These are phyloP conservation scores for Lumbricus terrestris DNA, from an alignment of 2,888 invertebrate genomes.

Conservation along the genomic window DNA sequence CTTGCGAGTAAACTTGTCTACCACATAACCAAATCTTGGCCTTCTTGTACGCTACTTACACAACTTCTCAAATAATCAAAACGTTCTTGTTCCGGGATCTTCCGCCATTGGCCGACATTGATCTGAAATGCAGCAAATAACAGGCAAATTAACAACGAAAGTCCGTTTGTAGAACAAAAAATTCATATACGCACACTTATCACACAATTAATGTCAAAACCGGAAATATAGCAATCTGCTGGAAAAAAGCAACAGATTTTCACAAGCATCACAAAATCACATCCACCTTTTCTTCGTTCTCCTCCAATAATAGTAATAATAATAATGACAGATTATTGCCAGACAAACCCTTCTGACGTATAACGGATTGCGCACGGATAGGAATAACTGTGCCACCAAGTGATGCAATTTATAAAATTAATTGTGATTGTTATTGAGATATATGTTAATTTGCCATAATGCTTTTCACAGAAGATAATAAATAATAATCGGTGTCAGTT, in stretches of 20 bases:
- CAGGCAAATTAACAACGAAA: not conserved
- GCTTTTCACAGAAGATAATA: too few relatives aligned
- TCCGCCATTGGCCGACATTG: not conserved
- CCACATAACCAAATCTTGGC: conserved; percentile 7
- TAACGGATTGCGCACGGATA: too few relatives aligned
- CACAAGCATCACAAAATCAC: not conserved
- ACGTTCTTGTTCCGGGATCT: not conserved
- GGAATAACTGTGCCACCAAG: too few relatives aligned
- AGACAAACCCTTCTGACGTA: too few relatives aligned
- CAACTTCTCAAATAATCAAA: not conserved
- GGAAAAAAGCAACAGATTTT: not conserved
- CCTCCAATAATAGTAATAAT: too few relatives aligned
- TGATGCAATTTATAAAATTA: too few relatives aligned
- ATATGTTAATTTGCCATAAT: too few relatives aligned
- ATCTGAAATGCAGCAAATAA: not conserved
- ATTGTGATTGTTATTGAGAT: too few relatives aligned
- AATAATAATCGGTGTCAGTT: too few relatives aligned
- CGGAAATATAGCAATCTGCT: not conserved
- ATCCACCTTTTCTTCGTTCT: not conserved
- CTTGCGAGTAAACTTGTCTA: not conserved
- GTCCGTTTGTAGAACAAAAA: not conserved
- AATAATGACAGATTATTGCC: too few relatives aligned
- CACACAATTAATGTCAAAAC: not conserved
- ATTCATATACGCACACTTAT: not conserved
- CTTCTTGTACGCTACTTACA: not conserved